These are phyloP conservation scores for Dastarcus helophoroides DNA, from an alignment of 2,888 invertebrate genomes.

Conservation along the genomic window DNA sequence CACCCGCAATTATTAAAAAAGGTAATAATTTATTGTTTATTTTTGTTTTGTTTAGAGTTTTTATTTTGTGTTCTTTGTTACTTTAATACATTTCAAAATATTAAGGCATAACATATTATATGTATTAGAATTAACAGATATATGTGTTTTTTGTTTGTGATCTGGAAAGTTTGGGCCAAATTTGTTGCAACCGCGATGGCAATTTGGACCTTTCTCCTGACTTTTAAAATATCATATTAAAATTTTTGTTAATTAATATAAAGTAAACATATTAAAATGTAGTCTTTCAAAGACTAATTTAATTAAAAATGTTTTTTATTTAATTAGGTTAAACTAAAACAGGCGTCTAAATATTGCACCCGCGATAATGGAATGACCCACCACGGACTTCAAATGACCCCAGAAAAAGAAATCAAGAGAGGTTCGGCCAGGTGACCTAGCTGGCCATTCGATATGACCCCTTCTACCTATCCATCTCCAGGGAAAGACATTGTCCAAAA, in stretches of 20 bases:
- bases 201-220: conserved; percentile 4
- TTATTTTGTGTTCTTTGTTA: conserved; percentile 4
- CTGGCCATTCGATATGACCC: too few relatives aligned
- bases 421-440: too few relatives aligned
- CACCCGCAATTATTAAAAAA: conserved; percentile 4
- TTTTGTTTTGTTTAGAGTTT: conserved; percentile 1
- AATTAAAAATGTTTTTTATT: conserved; percentile 3
- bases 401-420: too few relatives aligned
- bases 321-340: neutral
- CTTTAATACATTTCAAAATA: conserved; percentile 1
- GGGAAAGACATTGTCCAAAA: too few relatives aligned
- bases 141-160: conserved; percentile 2
- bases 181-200: conserved; percentile 5
- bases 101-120: conserved; percentile 4
- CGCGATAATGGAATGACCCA: too few relatives aligned
- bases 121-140: conserved; percentile 4
- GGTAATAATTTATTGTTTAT: too few relatives aligned
- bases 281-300: conserved; percentile 5
- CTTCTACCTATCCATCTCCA: too few relatives aligned
- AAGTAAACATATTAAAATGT: conserved; percentile 5
- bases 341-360: neutral
- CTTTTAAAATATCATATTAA: conserved; percentile 5
- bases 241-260: conserved; percentile 2
- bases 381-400: too few relatives aligned
- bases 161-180: conserved; percentile 5